Evolutionary conservation across 2,888 invertebrate genomes (phyloP).

Genomic region (Platynereis dumerilii): DNA sequence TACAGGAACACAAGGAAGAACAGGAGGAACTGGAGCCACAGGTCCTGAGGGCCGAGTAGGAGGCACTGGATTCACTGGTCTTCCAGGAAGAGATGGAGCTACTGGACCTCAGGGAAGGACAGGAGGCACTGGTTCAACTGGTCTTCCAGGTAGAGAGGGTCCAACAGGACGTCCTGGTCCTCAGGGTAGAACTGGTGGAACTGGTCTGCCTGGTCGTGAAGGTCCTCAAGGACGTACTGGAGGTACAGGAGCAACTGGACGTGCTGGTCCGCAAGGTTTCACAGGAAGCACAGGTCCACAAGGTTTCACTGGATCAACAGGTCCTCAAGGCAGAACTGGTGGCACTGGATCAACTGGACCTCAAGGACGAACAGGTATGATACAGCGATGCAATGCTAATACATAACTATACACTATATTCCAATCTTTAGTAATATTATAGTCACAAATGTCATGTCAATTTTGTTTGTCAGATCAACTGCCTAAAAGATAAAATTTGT

Average conservation of each 20-base stretch:
- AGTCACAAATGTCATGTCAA: too few species aligned
- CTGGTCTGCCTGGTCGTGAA: conserved; percentile 1
- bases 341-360: conserved; percentile 16
- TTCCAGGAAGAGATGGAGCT: background rate
- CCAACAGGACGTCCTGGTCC: background rate
- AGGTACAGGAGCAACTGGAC: conserved; percentile 17
- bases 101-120: background rate
- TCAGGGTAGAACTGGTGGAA: conserved; percentile 17
- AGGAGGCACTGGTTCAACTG: conserved; percentile 6
- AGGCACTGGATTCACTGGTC: conserved; percentile 18
- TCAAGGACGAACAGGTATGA: conserved; percentile 14
- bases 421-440: too few species aligned
- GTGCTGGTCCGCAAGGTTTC: conserved; percentile 19
- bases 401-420: too few species aligned
- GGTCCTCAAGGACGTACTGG: conserved; percentile 10
- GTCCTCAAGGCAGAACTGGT: conserved; percentile 15
- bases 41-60: conserved; percentile 4
- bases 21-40: conserved; percentile 7
- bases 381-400: too few species aligned
- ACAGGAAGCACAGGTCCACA: conserved; percentile 25
- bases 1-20: background rate
- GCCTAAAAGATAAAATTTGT: too few species aligned
- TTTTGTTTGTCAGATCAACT: too few species aligned
- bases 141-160: background rate
- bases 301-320: conserved; percentile 22